These are phyloP conservation scores for Flexamia atlantica DNA, from an alignment of 2,888 invertebrate genomes.

Conservation along the genomic window DNA sequence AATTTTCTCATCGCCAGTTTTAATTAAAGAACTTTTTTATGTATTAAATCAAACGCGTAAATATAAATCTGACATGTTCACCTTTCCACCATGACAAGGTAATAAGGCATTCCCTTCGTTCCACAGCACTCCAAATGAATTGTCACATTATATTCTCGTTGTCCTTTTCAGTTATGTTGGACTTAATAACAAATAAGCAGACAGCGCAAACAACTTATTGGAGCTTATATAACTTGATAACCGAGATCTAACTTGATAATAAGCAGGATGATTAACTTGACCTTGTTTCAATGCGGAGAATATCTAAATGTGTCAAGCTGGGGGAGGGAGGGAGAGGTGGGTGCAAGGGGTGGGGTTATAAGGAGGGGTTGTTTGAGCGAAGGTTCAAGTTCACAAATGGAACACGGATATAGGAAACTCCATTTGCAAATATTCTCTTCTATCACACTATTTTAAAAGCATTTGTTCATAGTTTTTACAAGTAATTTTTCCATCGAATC, in stretches of 20 bases:
- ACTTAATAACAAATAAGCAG: background rate
- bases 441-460: too few species aligned
- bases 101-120: too few species aligned
- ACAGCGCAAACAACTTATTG: slow-evolving; percentile 1
- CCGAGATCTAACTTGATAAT: slow-evolving; percentile 5
- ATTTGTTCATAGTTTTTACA: too few species aligned
- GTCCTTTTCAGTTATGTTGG: too few species aligned
- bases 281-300: slow-evolving; percentile 15
- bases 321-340: background rate
- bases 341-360: background rate
- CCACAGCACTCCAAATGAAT: too few species aligned
- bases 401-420: background rate
- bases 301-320: slow-evolving; percentile 19
- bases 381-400: slow-evolving; percentile 15
- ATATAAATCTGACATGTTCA: too few species aligned
- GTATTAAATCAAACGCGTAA: too few species aligned
- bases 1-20: too few species aligned
- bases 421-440: background rate
- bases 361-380: background rate
- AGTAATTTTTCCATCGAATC: too few species aligned
- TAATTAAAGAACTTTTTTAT: too few species aligned
- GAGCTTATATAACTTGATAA: background rate
- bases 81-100: too few species aligned
- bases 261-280: background rate
- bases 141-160: too few species aligned